Percentiles rank a stretch among this genome's conserved stretches.
phyloP scores from a whole-genome alignment of 1,140 invertebrate genomes.

The Orius laevigatus region DNA sequence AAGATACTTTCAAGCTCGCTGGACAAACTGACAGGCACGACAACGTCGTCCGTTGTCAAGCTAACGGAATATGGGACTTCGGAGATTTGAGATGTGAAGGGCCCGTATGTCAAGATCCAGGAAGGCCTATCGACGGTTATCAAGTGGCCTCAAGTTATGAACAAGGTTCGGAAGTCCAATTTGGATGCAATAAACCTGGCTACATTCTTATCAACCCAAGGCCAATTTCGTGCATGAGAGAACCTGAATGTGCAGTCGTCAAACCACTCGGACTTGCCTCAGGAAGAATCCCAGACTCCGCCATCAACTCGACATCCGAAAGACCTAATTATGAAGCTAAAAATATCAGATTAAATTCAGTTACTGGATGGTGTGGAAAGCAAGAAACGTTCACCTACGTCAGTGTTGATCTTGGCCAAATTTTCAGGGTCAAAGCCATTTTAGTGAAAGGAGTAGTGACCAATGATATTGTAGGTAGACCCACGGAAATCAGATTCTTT shows the following conservation, averaged over 20 bases:
- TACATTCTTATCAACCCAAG: conserved; percentile 82
- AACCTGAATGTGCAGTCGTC: conserved; percentile 86
- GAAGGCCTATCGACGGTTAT: conserved; percentile 75
- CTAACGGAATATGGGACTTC: conserved; percentile 91
- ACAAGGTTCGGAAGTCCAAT: conserved; percentile 78
- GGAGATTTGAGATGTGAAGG: conserved; percentile 90
- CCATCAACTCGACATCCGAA: conserved; percentile 91
- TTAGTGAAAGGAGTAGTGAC: conserved; percentile 87
- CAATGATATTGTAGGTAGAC: conserved; percentile 83
- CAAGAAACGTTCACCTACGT: conserved; percentile 91
- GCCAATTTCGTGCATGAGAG: conserved; percentile 77
- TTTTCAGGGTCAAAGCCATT: conserved; percentile 80
- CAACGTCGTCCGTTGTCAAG: conserved; percentile 80
- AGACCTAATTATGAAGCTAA: conserved; percentile 79
- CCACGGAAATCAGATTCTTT: conserved; percentile 91
- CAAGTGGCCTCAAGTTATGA: conserved; percentile 85
- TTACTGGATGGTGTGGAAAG: conserved; percentile 89
- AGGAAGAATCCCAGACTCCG: conserved; percentile 80
- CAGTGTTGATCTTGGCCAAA: conserved; percentile 80
- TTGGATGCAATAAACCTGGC: conserved; percentile 76
- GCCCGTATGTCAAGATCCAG: conserved; percentile 88
- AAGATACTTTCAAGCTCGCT: conserved; percentile 86
- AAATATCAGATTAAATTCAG: conserved; percentile 79
- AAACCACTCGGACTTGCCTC: conserved; percentile 80
- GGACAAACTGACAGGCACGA: conserved; percentile 82